Conservation (phyloP, 2,113 vertebrate species). For the Sitta europaea region DNA sequence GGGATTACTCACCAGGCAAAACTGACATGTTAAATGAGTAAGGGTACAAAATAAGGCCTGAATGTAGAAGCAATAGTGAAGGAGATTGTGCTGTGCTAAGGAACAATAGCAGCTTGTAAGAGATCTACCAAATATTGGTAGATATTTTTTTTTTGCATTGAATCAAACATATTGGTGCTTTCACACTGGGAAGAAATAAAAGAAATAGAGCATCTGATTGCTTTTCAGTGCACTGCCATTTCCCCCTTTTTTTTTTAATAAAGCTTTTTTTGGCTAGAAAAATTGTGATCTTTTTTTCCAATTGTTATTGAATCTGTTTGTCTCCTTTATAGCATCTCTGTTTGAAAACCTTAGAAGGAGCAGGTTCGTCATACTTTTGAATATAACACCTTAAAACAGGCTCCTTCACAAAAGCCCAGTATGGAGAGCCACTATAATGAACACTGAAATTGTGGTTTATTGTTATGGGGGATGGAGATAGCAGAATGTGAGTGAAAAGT, state of each 20-base stretch:
- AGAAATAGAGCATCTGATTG: neutral
- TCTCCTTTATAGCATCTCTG: neutral
- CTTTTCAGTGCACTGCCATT: neutral
- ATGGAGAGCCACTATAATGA: neutral
- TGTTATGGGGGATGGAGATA: neutral
- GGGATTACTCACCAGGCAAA: neutral
- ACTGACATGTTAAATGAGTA: neutral
- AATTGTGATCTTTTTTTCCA: neutral
- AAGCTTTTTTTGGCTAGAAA: neutral
- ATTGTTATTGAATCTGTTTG: neutral
- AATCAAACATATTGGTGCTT: neutral
- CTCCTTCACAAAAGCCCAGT: neutral
- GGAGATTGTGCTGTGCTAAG: neutral
- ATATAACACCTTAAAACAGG: constrained; percentile 3
- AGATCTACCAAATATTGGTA: neutral
- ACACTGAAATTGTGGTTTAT: neutral
- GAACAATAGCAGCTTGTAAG: neutral
- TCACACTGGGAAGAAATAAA: neutral
- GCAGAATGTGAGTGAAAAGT: neutral
- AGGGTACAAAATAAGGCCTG: neutral
- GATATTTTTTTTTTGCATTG: neutral
- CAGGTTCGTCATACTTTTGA: neutral
- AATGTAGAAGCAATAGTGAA: neutral
- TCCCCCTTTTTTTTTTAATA: neutral
- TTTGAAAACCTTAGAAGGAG: neutral